Evolutionary conservation across 2,113 vertebrate species (phyloP), one percentile per base, ranked within the genome.

Genomic region (Cyphomyrus plagiostoma): DNA sequence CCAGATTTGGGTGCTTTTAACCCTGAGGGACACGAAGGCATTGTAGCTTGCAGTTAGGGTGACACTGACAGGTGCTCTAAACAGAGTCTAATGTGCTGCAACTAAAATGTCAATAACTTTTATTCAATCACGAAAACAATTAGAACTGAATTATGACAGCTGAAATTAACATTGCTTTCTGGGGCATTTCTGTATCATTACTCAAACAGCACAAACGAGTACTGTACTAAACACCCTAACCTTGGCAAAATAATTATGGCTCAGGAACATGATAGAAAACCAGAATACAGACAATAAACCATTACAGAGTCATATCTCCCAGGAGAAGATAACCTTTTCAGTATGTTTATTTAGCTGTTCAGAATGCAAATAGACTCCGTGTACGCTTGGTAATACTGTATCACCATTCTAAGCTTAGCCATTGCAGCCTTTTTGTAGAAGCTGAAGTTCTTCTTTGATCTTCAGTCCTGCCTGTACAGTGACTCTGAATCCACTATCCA

Each of bases 401-500:
- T 56, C 26, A 56, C 85, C 19, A 13, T 30, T 56, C 66, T 52
- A 5, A 62, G 45, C 42, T 26, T 39, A 10, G 19, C 42, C n/a
- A 84, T 23, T 26, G 39, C 77, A 58, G 89, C 21, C 48, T 48
- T 62, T 39, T n/a, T 35, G 50, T 53, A 50, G 88, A 26, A 50
- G 7, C 70, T 23, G 42, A 21, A 70, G 77, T 30, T 13, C 23
- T 82, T 49, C 62, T 90, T 90, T 82, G 86, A 66, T 86, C 87
- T 82, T 9, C 74, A 66, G 39, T 53, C 50, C 11, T 58, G 50
- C 80, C 35, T 86, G 50, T 58, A 30, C 56, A 52, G 90, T 74
- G 87, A 35, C n/a, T 89, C 48, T 88, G 90, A 90, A 45, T 70
- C 53, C 46, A n/a, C 46, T 42, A 86, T 90, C 53, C 70, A 52